phyloP scores from a whole-genome alignment of 1,140 invertebrate genomes.

The Galleria mellonella region DNA sequence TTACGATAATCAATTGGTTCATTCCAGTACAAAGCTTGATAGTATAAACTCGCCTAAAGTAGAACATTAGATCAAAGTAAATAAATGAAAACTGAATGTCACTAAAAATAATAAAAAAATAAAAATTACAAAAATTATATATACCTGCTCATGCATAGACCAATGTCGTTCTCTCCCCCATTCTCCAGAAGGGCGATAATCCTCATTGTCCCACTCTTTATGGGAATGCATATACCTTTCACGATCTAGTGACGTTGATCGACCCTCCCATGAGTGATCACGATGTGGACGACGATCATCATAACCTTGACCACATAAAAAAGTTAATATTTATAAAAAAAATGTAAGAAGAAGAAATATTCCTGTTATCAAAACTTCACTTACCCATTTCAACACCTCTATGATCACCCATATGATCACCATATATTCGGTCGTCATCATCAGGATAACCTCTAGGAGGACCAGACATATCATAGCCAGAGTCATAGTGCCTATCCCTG shows the following conservation, averaged over 20 bases:
- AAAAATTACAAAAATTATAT: conserved; percentile 3
- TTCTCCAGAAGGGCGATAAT: conserved; percentile 58
- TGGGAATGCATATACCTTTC: conserved; percentile 68
- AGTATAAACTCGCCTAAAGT: conserved; percentile 49
- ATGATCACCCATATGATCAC: conserved; percentile 60
- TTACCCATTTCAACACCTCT: conserved; percentile 60
- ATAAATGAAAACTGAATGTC: conserved; percentile 4
- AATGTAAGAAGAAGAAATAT: background rate
- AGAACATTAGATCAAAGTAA: conserved; percentile 20
- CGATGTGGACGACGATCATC: conserved; percentile 59
- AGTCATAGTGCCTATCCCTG: conserved; percentile 66
- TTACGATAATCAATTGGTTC: conserved; percentile 59
- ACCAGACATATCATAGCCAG: conserved; percentile 63
- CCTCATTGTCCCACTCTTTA: conserved; percentile 73
- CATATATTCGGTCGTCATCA: conserved; percentile 67
- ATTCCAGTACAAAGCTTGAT: conserved; percentile 47
- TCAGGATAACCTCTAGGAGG: conserved; percentile 64
- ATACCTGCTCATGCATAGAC: conserved; percentile 68
- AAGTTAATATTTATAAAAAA: conserved; percentile 5
- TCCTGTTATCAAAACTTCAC: conserved; percentile 4
- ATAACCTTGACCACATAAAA: conserved; percentile 32
- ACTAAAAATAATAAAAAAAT: conserved; percentile 1
- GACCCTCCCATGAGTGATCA: conserved; percentile 67
- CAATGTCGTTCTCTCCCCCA: conserved; percentile 69
- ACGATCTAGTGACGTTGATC: conserved; percentile 63